Evolutionary conservation across 2,888 invertebrate species (phyloP).

Genomic region (Philereme vetulata): DNA sequence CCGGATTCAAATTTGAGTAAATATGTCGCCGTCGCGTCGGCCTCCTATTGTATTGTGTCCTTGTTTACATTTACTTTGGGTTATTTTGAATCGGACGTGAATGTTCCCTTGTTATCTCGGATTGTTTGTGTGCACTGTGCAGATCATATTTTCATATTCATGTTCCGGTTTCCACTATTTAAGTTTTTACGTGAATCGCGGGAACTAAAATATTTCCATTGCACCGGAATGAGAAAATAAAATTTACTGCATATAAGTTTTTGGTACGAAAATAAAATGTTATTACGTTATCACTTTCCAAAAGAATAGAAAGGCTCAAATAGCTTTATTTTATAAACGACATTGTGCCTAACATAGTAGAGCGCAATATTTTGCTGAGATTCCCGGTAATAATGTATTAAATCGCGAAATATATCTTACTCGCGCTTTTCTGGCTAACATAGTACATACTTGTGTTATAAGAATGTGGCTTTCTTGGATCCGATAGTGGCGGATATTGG

Average conservation of each 20-base stretch:
- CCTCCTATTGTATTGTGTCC: slow-evolving; percentile 63
- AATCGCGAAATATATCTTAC: slow-evolving; percentile 18
- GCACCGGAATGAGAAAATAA: slow-evolving; percentile 20
- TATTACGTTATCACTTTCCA: slow-evolving; percentile 10
- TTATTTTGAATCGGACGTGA: slow-evolving; percentile 59
- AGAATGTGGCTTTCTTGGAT: slow-evolving; percentile 56
- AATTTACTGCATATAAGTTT: slow-evolving; percentile 30
- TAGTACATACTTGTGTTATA: slow-evolving; percentile 40
- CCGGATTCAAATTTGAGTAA: slow-evolving; percentile 76
- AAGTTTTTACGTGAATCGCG: slow-evolving; percentile 32
- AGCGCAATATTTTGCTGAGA: slow-evolving; percentile 9
- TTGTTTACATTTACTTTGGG: slow-evolving; percentile 64
- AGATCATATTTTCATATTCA: slow-evolving; percentile 48
- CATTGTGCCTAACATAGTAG: slow-evolving; percentile 9
- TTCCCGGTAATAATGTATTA: slow-evolving; percentile 23
- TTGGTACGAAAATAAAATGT: slow-evolving; percentile 3
- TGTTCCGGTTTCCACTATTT: slow-evolving; percentile 39
- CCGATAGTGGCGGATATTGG: slow-evolving; percentile 72
- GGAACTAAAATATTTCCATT: slow-evolving; percentile 33
- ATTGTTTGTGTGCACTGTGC: slow-evolving; percentile 52
- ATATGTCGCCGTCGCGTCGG: slow-evolving; percentile 63
- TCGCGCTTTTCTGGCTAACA: slow-evolving; percentile 20
- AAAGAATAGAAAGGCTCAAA: slow-evolving; percentile 8
- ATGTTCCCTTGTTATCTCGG: slow-evolving; percentile 54
- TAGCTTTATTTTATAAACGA: slow-evolving; percentile 7